Evolutionary conservation across 2,797 vertebrate genomes (phyloP).

Genomic region (Syngnathus acus): DNA sequence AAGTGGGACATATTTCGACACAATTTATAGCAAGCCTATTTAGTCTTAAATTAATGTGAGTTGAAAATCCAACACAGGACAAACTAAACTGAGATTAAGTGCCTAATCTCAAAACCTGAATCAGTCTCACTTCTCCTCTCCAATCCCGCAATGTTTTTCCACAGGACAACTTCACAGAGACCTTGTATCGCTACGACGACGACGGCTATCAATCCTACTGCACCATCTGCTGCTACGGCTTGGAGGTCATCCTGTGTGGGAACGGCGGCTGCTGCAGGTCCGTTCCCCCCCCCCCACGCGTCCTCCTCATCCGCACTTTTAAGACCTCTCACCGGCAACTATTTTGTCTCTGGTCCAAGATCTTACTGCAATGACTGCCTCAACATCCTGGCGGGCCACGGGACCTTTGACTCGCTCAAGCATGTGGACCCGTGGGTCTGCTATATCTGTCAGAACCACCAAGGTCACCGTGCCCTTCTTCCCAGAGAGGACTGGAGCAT

Average conservation of each 20-base stretch:
- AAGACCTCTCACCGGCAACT: background rate
- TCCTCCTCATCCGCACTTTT: background rate
- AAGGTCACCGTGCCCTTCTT: constrained; percentile 65
- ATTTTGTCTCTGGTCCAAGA: constrained; percentile 47
- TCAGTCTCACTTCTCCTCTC: background rate
- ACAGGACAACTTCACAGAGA: constrained; percentile 68
- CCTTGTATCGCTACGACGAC: constrained; percentile 66
- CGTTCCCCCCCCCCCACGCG: background rate
- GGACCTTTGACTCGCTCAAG: constrained; percentile 70
- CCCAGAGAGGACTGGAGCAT: constrained; percentile 82
- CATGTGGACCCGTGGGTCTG: constrained; percentile 89
- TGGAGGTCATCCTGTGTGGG: constrained; percentile 71
- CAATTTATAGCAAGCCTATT: too few relatives aligned
- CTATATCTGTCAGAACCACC: constrained; percentile 80
- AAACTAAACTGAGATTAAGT: background rate
- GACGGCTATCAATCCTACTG: constrained; percentile 79
- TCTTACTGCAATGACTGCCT: constrained; percentile 87
- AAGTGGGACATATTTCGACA: too few relatives aligned
- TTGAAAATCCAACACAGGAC: background rate
- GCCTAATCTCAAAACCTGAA: background rate
- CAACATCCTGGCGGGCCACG: constrained; percentile 76
- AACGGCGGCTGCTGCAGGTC: constrained; percentile 70
- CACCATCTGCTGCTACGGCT: constrained; percentile 72
- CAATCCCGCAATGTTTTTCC: constrained; percentile 9
- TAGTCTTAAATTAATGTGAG: too few relatives aligned